Conservation (phyloP, 2,797 vertebrate species). For the Halcyon chelicuti region DNA sequence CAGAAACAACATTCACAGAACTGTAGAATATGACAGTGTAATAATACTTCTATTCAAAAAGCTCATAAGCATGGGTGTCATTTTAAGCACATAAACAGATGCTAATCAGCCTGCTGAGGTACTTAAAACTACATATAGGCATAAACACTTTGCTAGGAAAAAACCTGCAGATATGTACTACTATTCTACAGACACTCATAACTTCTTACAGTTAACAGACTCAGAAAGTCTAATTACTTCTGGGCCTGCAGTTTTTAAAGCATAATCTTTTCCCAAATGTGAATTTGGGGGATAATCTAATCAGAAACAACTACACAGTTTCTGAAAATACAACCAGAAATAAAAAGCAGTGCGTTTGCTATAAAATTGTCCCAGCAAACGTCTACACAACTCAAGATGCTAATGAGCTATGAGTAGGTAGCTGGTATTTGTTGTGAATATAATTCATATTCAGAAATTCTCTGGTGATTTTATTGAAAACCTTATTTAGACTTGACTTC, state of each 20-base stretch:
- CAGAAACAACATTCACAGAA: neutral
- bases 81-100: neutral
- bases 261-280: neutral
- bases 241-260: neutral
- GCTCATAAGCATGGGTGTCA: neutral
- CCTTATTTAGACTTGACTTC: neutral
- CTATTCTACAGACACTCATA: neutral
- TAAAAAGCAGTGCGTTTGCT: neutral
- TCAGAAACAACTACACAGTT: neutral
- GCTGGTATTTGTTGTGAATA: neutral
- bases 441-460: neutral
- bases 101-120: neutral
- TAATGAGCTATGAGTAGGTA: neutral
- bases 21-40: too few species aligned
- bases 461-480: neutral
- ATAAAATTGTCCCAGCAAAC: neutral
- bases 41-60: neutral
- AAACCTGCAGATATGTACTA: neutral
- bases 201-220: neutral
- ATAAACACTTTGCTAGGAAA: neutral
- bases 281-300: neutral
- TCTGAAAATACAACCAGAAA: neutral
- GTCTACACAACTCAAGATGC: neutral
- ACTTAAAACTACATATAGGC: neutral
- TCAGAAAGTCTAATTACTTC: neutral